phyloP scores from a whole-genome alignment of 2,113 vertebrate genomes.

The Eolophus roseicapilla region DNA sequence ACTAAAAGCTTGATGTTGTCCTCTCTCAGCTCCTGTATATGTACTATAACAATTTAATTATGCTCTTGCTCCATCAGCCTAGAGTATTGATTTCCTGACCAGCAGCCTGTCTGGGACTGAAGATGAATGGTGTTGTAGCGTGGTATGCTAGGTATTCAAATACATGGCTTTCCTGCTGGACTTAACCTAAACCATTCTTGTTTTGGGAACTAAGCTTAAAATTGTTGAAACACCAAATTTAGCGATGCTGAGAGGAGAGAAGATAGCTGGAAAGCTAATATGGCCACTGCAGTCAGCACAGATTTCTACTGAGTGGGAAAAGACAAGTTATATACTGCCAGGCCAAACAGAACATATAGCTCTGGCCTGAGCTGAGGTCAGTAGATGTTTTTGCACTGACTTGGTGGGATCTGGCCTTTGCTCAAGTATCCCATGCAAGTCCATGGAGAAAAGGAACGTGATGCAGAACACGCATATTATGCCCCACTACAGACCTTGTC shows the following conservation, averaged over 20 bases:
- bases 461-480: background rate
- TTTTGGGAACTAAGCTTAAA: background rate
- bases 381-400: background rate
- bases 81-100: background rate
- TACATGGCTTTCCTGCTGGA: background rate
- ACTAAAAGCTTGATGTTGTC: background rate
- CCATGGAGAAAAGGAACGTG: background rate
- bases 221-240: background rate
- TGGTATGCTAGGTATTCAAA: background rate
- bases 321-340: background rate
- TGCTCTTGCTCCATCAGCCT: background rate
- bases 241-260: background rate
- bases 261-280: background rate
- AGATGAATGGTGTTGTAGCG: accelerated
- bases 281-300: background rate
- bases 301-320: background rate
- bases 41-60: background rate
- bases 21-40: background rate
- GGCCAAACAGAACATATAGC: background rate
- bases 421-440: background rate
- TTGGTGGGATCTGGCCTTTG: background rate
- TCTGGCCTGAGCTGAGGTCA: background rate
- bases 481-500: background rate
- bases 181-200: background rate
- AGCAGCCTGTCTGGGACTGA: background rate